These are phyloP conservation scores for Pitangus sulphuratus DNA, from an alignment of 2,797 vertebrate genomes.

Conservation along the genomic window DNA sequence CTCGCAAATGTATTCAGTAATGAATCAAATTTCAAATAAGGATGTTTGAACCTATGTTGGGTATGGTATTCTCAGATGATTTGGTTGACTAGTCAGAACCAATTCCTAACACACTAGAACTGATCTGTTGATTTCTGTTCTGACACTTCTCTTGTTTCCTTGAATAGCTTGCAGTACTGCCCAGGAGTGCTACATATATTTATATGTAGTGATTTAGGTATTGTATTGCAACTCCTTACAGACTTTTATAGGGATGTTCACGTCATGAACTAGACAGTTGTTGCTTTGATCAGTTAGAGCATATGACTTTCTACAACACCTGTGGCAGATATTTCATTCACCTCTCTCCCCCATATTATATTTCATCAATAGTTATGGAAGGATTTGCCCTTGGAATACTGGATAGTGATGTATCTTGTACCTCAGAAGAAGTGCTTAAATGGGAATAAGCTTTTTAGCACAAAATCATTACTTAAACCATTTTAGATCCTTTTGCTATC, in stretches of 20 bases:
- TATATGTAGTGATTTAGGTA: not conserved
- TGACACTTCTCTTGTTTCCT: not conserved
- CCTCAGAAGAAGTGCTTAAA: not conserved
- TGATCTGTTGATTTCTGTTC: not conserved
- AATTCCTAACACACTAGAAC: not conserved
- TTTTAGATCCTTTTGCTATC: constrained; percentile 9
- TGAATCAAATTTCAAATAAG: not conserved
- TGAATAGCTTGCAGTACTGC: not conserved
- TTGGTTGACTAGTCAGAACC: not conserved
- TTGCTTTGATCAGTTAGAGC: not conserved
- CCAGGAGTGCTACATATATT: not conserved
- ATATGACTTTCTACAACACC: not conserved
- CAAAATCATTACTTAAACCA: constrained; percentile 32
- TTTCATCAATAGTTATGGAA: not conserved
- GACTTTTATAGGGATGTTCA: not conserved
- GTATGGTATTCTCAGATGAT: not conserved
- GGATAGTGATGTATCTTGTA: not conserved
- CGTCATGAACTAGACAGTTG: not conserved
- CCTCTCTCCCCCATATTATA: not conserved
- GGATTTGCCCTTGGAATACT: not conserved
- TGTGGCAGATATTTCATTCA: not conserved
- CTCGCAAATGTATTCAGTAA: not conserved
- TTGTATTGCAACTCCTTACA: not conserved
- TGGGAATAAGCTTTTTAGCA: constrained; percentile 1
- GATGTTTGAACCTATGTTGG: fast-evolving